Evolutionary conservation across 1,140 invertebrate genomes (phyloP).

Genomic region (Heliconius hewitsoni): DNA sequence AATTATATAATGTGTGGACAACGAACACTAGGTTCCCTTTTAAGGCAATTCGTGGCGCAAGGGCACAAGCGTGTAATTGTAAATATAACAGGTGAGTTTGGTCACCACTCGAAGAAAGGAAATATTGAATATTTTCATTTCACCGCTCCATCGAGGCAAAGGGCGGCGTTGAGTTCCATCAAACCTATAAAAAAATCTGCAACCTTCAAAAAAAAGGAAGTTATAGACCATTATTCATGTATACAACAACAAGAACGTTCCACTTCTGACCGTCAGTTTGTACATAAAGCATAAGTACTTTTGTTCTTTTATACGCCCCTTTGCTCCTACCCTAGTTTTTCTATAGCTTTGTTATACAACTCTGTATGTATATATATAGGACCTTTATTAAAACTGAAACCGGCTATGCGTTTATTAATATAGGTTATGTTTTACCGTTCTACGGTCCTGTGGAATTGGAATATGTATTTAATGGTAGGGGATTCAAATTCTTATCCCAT

Average conservation of each 20-base stretch:
- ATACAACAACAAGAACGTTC: neutral
- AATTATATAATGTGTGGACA: no score
- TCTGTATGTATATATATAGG: neutral
- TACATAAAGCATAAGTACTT: neutral
- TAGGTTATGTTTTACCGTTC: neutral
- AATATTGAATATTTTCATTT: no score
- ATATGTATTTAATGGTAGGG: no score
- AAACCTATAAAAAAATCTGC: no score
- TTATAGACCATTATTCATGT: neutral
- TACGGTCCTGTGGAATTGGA: neutral
- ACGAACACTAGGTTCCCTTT: no score
- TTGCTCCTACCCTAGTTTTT: slow-evolving; percentile 18
- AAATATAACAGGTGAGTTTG: no score
- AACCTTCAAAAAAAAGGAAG: neutral
- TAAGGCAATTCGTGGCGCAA: no score
- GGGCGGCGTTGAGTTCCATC: no score
- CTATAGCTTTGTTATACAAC: slow-evolving; percentile 12
- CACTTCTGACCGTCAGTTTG: slow-evolving; percentile 9
- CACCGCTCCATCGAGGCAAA: no score
- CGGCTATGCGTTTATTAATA: neutral
- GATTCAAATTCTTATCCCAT: no score
- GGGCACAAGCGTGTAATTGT: no score
- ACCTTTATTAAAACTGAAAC: slow-evolving; percentile 14
- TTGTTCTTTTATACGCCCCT: slow-evolving; percentile 7
- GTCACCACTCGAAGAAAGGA: no score